Percentiles rank a stretch among this genome's conserved stretches.
These are phyloP conservation scores for Acropternis orthonyx DNA, from an alignment of 2,797 vertebrate species.

Conservation along the genomic window DNA sequence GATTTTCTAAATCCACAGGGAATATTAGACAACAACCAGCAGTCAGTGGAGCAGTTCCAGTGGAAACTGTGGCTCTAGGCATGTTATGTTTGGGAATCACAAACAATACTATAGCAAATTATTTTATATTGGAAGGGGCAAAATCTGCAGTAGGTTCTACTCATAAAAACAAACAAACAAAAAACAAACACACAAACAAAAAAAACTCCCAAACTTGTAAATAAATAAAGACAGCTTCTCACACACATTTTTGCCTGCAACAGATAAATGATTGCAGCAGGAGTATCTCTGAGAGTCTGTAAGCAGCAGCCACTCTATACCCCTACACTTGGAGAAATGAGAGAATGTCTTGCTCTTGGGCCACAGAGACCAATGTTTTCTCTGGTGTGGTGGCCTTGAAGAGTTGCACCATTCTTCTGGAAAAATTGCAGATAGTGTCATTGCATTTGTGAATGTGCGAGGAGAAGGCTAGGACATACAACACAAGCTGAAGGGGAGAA, in stretches of 20 bases:
- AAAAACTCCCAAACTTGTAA: rapidly evolving
- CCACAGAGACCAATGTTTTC: neutral
- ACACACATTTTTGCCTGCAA: neutral
- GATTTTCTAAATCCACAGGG: neutral
- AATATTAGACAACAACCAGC: neutral
- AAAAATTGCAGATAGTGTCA: neutral
- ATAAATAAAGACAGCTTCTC: neutral
- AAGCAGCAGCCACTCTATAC: neutral
- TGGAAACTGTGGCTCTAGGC: neutral
- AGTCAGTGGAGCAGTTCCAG: neutral
- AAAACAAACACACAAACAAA: too few species aligned
- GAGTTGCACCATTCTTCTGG: neutral
- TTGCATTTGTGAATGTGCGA: neutral
- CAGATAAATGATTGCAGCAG: neutral
- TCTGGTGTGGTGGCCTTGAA: neutral
- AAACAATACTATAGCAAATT: neutral
- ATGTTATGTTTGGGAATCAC: neutral
- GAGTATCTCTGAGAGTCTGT: neutral
- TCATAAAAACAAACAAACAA: neutral
- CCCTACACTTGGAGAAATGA: neutral
- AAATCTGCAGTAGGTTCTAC: neutral
- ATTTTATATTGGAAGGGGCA: neutral
- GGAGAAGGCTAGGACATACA: neutral
- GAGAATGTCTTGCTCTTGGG: neutral
- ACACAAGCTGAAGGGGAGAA: neutral